Base-by-base conservation (phyloP, 2,888 invertebrate species). In the Ochropleura leucogaster region DNA sequence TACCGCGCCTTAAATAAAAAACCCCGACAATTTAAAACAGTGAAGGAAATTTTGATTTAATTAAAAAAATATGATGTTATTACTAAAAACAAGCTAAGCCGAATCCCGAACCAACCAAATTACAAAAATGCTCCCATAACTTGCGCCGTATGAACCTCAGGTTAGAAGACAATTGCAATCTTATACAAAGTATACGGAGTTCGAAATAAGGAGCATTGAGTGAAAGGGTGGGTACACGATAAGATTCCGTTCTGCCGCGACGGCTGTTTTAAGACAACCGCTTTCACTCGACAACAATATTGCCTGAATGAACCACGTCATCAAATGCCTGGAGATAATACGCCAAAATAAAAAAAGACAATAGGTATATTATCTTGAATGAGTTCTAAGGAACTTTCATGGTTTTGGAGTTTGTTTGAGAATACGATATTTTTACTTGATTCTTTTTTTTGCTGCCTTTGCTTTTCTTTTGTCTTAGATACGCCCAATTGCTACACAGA, bases 181-280 rank as follows among this genome's bases (percentile, higher is more conserved):
- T 90, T 91, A 90, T 87, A 92, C 91, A 93, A 93, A 94, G 92
- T 93, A 91, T 93, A 89, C 89, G 83, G 88, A 90, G 90, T 92
- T 89, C 87, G 90, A 90, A 92, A 93, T 93, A 94, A 94, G 93
- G 89, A 90, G 88, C 92, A 91, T 90, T 91, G 91, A 94, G 90
- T 92, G 89, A 93, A 93, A 90, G 91, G 92, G 90, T 91, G 89
- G 87, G 77, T 84, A 88, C 84, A 84, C 91, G 93, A 94, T 93
- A 94, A 93, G 90, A 90, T 89, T 92, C 90, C 90, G 90, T 91
- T 90, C 85, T 85, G 84, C 82, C 72, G 10, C 76, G 82, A 85
- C 81, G 86, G 82, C 84, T 85, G 88, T 88, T 89, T 89, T 80
- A 88, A 87, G 86, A 77, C 77, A 53, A 77, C 83, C 78, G 70